A percentile compares a stretch with the other conserved stretches of the same genome.
Conservation (phyloP, 2,797 vertebrate genomes). For the Bradypodion pumilum region DNA sequence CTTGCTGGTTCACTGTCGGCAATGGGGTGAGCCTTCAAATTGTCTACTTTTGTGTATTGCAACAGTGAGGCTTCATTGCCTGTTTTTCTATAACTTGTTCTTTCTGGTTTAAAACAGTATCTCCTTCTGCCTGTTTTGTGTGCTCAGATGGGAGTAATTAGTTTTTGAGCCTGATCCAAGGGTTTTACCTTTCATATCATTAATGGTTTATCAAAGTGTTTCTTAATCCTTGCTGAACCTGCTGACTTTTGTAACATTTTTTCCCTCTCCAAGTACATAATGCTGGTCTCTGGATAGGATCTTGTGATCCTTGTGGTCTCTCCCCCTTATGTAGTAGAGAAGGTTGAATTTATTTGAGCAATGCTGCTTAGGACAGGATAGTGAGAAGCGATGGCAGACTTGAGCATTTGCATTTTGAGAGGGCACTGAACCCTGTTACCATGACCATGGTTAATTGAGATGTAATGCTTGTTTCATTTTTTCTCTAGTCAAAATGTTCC, state of each 20-base stretch:
- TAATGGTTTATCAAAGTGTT: constrained; percentile 71
- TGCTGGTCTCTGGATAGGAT: constrained; percentile 59
- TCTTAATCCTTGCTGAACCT: constrained; percentile 68
- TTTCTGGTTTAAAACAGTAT: constrained; percentile 55
- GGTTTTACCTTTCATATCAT: constrained; percentile 65
- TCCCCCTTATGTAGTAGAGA: constrained; percentile 43
- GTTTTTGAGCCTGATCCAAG: constrained; percentile 57
- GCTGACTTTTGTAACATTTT: constrained; percentile 61
- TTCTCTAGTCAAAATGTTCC: too few species aligned
- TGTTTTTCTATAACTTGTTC: constrained; percentile 49
- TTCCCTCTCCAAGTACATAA: constrained; percentile 40
- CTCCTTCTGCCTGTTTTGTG: constrained; percentile 34
- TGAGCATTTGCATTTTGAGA: neutral
- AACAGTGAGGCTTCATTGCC: constrained; percentile 23
- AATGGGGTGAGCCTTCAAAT: neutral
- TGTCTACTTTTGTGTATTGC: neutral
- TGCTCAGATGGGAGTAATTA: constrained; percentile 69
- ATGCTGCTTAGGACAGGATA: neutral
- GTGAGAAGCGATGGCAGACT: too few species aligned
- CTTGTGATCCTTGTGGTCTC: constrained; percentile 33
- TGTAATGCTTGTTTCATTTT: neutral
- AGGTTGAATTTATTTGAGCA: constrained; percentile 12
- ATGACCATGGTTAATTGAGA: neutral
- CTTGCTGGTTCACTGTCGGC: constrained; percentile 5
- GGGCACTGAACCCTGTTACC: neutral